A percentile compares a stretch with the other conserved stretches of the same genome.
Evolutionary conservation across 2,113 vertebrate species (phyloP).

Genomic region (Calypte anna): DNA sequence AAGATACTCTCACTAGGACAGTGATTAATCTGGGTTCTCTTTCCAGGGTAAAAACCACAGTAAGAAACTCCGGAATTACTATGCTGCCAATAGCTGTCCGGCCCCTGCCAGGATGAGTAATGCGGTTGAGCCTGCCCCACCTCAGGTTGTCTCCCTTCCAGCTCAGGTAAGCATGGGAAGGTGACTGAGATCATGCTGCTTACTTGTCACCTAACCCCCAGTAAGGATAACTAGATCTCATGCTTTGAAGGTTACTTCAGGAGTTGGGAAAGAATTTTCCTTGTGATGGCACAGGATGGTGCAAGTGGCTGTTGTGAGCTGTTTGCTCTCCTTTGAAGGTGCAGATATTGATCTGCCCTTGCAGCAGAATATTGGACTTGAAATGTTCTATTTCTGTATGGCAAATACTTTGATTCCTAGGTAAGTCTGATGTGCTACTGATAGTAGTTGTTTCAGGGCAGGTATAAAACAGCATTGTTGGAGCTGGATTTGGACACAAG

Average conservation of each 20-base stretch:
- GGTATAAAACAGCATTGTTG: not conserved
- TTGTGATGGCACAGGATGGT: not conserved
- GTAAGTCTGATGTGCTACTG: not conserved
- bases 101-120: slow-evolving; percentile 88
- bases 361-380: slow-evolving; percentile 9
- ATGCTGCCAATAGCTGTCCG: slow-evolving; percentile 93
- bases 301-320: not conserved
- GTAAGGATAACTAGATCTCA: not conserved
- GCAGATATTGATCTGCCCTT: slow-evolving; percentile 11
- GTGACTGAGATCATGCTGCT: not conserved
- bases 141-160: slow-evolving; percentile 79
- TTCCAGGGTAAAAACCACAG: slow-evolving; percentile 97
- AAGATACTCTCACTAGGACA: not conserved
- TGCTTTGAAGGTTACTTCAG: not conserved
- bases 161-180: slow-evolving; percentile 82
- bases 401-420: slow-evolving; percentile 25
- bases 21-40: slow-evolving; percentile 35
- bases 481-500: not conserved
- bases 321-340: slow-evolving; percentile 23
- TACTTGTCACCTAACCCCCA: not conserved
- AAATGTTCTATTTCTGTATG: slow-evolving; percentile 23
- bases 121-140: slow-evolving; percentile 78
- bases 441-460: not conserved
- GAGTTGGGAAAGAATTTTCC: not conserved
- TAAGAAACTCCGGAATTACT: slow-evolving; percentile 96